phyloP scores from a whole-genome alignment of 2,113 vertebrate species.

The Podarcis cretensis region DNA sequence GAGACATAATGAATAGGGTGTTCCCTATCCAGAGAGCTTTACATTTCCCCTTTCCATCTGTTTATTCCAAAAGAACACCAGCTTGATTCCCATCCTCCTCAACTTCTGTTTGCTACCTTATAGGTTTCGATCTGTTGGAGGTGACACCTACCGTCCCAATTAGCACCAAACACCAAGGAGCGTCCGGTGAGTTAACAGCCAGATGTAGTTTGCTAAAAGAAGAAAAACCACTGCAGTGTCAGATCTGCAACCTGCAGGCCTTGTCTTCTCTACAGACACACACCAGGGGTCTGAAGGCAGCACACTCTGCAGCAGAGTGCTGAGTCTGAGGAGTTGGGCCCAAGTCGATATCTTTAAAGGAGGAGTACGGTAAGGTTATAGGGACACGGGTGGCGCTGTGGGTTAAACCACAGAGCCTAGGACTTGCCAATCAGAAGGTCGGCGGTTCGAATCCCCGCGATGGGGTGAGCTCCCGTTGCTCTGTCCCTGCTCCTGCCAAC shows the following conservation, averaged over 20 bases:
- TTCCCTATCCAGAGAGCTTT: conserved; percentile 32
- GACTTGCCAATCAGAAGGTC: no score
- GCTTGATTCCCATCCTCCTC: background rate
- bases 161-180: background rate
- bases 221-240: background rate
- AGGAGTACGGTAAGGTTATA: no score
- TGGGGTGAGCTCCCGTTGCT: no score
- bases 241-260: background rate
- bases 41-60: background rate
- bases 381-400: no score
- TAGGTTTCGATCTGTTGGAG: background rate
- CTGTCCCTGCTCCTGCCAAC: no score
- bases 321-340: no score
- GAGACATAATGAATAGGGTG: conserved; percentile 20
- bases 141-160: conserved; percentile 4
- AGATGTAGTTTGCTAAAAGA: conserved; percentile 10
- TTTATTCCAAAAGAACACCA: background rate
- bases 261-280: background rate
- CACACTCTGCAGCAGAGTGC: no score
- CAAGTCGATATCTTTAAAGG: no score
- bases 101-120: background rate
- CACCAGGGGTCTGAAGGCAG: background rate
- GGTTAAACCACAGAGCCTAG: no score
- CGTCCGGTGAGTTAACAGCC: background rate
- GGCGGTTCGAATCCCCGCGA: no score